These are phyloP conservation scores for Salvelinus alpinus DNA, from an alignment of 2,113 vertebrate species.

Conservation along the genomic window DNA sequence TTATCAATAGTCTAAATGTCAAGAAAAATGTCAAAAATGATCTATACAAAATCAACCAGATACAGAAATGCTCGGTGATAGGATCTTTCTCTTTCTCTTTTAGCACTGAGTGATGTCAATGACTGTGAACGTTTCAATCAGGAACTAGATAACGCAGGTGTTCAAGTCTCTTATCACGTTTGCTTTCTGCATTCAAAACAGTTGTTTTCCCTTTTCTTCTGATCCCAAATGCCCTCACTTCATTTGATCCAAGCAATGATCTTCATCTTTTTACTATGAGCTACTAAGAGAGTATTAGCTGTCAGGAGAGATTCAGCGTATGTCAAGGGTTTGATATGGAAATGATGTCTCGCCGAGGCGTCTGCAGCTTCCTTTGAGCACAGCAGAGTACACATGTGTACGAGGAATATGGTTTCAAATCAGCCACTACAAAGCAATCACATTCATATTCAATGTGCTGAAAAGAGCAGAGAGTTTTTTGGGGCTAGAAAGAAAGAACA, in stretches of 20 bases:
- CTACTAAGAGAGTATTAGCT: slow-evolving; percentile 49
- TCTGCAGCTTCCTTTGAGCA: background rate
- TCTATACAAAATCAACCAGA: background rate
- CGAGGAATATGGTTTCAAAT: background rate
- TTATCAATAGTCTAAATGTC: background rate
- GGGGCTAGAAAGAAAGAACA: background rate
- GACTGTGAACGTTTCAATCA: slow-evolving; percentile 6
- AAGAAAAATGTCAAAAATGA: background rate
- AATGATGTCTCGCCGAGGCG: background rate
- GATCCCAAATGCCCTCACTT: slow-evolving; percentile 18
- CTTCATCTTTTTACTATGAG: slow-evolving; percentile 34
- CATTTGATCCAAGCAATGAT: slow-evolving; percentile 35
- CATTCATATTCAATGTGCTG: slow-evolving; percentile 19
- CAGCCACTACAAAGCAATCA: slow-evolving; percentile 10
- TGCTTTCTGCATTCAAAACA: slow-evolving; percentile 6
- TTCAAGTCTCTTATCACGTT: background rate
- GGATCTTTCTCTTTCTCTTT: background rate
- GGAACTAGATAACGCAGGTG: background rate
- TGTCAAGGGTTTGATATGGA: slow-evolving; percentile 51
- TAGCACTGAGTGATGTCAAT: background rate
- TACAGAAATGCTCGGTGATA: background rate
- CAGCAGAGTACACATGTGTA: slow-evolving; percentile 1
- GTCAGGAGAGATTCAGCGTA: slow-evolving; percentile 55
- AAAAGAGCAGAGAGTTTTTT: slow-evolving; percentile 13
- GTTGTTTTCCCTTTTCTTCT: slow-evolving; percentile 4